These are phyloP conservation scores for Tenthredo livida DNA, from an alignment of 2,888 invertebrate genomes.

Conservation along the genomic window DNA sequence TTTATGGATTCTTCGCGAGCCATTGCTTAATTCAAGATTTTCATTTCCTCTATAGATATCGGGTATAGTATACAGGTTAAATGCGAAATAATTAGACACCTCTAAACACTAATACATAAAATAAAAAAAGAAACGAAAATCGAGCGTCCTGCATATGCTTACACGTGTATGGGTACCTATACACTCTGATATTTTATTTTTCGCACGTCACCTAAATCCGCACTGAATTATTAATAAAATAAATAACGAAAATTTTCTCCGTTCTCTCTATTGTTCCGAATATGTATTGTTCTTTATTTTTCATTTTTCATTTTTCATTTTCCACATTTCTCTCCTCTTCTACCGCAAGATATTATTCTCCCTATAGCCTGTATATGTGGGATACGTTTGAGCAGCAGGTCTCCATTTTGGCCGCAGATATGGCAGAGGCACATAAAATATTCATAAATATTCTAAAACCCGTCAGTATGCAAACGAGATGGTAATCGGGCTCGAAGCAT, in stretches of 20 bases:
- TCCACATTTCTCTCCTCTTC: not conserved
- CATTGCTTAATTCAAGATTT: not conserved
- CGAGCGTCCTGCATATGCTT: too few relatives aligned
- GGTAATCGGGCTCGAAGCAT: constrained; percentile 71
- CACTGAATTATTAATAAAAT: not conserved
- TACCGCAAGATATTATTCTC: constrained; percentile 3
- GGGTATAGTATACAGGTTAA: not conserved
- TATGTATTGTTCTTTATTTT: not conserved
- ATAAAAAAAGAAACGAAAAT: not conserved
- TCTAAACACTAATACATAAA: not conserved
- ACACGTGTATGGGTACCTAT: too few relatives aligned
- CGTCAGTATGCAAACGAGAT: constrained; percentile 78
- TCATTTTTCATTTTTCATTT: not conserved
- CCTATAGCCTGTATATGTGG: not conserved
- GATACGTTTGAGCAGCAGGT: constrained; percentile 25
- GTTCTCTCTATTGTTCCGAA: not conserved
- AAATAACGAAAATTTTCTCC: not conserved
- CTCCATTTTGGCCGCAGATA: constrained; percentile 48
- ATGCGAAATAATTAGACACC: not conserved
- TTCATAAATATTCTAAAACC: constrained; percentile 78
- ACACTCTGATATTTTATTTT: not conserved
- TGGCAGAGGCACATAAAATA: constrained; percentile 71
- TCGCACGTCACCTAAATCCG: not conserved
- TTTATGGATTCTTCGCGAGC: constrained; percentile 21
- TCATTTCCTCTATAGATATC: not conserved